Percentiles rank a stretch among this genome's conserved stretches.
Evolutionary conservation across 2,113 vertebrate species (phyloP).

Genomic region (Edolisoma coerulescens): DNA sequence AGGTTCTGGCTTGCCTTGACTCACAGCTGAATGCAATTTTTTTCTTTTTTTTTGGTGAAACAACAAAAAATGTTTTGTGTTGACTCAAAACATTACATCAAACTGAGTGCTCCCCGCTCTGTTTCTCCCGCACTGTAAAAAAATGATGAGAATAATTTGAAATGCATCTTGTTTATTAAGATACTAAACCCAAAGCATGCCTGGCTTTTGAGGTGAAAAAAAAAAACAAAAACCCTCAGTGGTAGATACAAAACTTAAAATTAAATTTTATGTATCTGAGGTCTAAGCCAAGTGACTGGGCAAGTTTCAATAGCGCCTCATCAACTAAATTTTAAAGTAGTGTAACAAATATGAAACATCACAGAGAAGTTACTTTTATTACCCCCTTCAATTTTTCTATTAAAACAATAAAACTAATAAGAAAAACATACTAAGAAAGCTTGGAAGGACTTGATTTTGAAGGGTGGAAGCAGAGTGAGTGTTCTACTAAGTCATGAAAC

Average conservation of each 20-base stretch:
- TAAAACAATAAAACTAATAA: not conserved
- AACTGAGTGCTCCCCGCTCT: not conserved
- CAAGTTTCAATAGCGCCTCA: not conserved
- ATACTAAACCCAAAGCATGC: not conserved
- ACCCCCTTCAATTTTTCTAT: not conserved
- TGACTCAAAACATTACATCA: not conserved
- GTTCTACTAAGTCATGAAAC: not conserved
- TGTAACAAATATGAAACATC: not conserved
- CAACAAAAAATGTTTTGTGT: not conserved
- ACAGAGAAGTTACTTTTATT: not conserved
- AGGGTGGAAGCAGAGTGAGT: not conserved
- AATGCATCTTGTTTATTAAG: constrained; percentile 14
- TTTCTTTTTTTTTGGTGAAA: not conserved
- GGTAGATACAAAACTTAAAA: not conserved
- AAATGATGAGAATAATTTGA: not conserved
- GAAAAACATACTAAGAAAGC: not conserved
- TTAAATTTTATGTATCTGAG: not conserved
- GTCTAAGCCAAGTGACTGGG: not conserved
- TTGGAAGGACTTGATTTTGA: not conserved
- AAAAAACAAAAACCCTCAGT: accelerated
- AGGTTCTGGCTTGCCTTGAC: not conserved
- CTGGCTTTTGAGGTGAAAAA: constrained; percentile 1
- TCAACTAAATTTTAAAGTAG: not conserved
- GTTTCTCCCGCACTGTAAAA: not conserved
- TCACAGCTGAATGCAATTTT: not conserved